Evolutionary conservation across 2,888 invertebrate species (phyloP).

Genomic region (Cerastis rubricosa): DNA sequence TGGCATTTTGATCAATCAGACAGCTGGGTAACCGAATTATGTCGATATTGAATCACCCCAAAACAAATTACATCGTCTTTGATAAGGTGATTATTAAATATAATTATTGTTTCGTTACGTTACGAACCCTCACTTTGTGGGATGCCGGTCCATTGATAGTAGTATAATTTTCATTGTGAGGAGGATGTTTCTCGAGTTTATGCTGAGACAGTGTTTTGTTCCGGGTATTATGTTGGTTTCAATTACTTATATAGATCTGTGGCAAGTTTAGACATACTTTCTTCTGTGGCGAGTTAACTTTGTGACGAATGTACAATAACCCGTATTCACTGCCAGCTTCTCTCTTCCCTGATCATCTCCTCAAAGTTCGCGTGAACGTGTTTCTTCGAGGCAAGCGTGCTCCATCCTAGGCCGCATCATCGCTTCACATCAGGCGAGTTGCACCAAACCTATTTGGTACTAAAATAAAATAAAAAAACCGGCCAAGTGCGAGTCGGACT

Average conservation of each 20-base stretch:
- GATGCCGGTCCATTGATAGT: slow-evolving; percentile 48
- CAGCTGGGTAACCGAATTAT: slow-evolving; percentile 82
- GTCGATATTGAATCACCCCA: slow-evolving; percentile 81
- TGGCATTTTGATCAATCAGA: slow-evolving; percentile 80
- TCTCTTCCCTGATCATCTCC: background rate
- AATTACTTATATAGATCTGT: too few relatives aligned
- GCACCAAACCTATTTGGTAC: too few relatives aligned
- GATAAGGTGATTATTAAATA: slow-evolving; percentile 85
- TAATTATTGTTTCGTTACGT: slow-evolving; percentile 89
- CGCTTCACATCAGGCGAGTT: too few relatives aligned
- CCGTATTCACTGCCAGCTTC: too few relatives aligned
- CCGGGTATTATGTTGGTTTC: background rate
- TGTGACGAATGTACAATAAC: too few relatives aligned
- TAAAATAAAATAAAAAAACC: too few relatives aligned
- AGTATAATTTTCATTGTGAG: slow-evolving; percentile 42
- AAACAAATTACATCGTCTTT: slow-evolving; percentile 82
- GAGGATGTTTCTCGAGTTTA: slow-evolving; percentile 14
- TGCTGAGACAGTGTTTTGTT: slow-evolving; percentile 18
- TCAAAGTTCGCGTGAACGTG: too few relatives aligned
- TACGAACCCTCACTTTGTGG: slow-evolving; percentile 79
- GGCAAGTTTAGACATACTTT: too few relatives aligned
- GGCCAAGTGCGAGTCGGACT: too few relatives aligned
- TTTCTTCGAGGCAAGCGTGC: too few relatives aligned
- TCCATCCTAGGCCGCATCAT: too few relatives aligned
- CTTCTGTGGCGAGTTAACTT: too few relatives aligned